Base-by-base conservation (phyloP, 2,113 vertebrate species). In the Pteropus alecto region DNA sequence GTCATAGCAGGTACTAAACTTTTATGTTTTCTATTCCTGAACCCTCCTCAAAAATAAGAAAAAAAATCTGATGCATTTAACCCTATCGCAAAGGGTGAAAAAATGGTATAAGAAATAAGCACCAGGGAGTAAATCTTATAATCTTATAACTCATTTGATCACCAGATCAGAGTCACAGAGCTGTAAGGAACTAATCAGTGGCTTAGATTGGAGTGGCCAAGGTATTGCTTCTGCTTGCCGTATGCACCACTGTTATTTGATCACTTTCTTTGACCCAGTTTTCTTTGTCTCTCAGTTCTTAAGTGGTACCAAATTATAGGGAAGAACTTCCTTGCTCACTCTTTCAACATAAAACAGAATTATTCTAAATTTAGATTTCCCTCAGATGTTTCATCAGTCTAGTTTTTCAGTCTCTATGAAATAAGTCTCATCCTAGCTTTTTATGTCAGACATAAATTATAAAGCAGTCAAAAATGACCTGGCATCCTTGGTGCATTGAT, bases 281-380 rank as follows among this genome's bases (percentile, higher is more conserved):
- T 96, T 94, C 91, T 87, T 86, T 90, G 28, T 70, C 89, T n/a
- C 28, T 82, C 18, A 5, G 41, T 93, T 91, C 87, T 90, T 88
- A 96, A 93, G 35, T 78, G 56, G 48, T n/a, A 93, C 12, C 15
- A 90, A 35, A 91, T 87, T 88, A 96, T 7, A 95, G 38, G 54
- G n/a, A 90, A 97, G 93, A 54, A n/a, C 56, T 96, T 82, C 18
- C 35, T 87, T 92, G 41, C 19, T 65, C 38, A 67, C 5, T 92
- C 35, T 90, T 91, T 87, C 22, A 95, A 92, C n/a, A 90, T 95
- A 85, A 97, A 95, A 87, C 22, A 92, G 76, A 97, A 93, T 85
- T 90, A 74, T 73, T 96, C 87, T 88, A 95, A 94, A 93, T 95
- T 94, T 96, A 94, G 22, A 58, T 92, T 93, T 73, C 30, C 38